Conservation (phyloP, 2,888 invertebrate species). For the Leptothorax acervorum region DNA sequence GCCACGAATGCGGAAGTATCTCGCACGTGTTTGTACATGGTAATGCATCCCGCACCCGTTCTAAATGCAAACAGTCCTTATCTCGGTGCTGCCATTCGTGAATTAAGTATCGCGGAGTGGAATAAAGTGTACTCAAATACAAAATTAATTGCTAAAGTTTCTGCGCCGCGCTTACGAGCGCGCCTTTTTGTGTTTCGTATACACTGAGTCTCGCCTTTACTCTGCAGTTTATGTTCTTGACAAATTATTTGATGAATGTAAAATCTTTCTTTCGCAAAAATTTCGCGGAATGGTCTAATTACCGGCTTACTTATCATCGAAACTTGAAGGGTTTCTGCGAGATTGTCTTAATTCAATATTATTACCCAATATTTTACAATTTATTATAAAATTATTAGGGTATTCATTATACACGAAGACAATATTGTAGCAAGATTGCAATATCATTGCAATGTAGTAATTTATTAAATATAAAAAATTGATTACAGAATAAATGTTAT, state of each 20-base stretch:
- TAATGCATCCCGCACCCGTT: slow-evolving; percentile 42
- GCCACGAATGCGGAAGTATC: slow-evolving; percentile 23
- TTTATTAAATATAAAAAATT: neutral
- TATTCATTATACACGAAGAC: neutral
- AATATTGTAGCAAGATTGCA: neutral
- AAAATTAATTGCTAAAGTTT: slow-evolving; percentile 56
- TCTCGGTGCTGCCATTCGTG: slow-evolving; percentile 46
- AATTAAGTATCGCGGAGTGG: slow-evolving; percentile 38
- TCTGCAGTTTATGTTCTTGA: neutral
- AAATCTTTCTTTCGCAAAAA: slow-evolving; percentile 19
- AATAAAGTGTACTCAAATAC: slow-evolving; percentile 46
- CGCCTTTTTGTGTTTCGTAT: slow-evolving; percentile 10
- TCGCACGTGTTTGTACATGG: slow-evolving; percentile 37
- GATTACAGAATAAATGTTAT: neutral
- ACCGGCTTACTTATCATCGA: neutral
- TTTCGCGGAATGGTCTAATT: neutral
- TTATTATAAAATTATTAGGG: neutral
- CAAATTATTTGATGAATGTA: slow-evolving; percentile 48
- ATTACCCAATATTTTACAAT: neutral
- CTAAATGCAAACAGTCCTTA: slow-evolving; percentile 46
- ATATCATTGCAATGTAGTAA: neutral
- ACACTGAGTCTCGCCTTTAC: slow-evolving; percentile 16
- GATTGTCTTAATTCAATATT: neutral
- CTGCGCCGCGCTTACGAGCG: slow-evolving; percentile 22
- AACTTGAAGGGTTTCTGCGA: neutral